Evolutionary conservation across 1,140 invertebrate species (phyloP), one percentile per base, ranked within the genome.

Genomic region (Cotesia vestalis): DNA sequence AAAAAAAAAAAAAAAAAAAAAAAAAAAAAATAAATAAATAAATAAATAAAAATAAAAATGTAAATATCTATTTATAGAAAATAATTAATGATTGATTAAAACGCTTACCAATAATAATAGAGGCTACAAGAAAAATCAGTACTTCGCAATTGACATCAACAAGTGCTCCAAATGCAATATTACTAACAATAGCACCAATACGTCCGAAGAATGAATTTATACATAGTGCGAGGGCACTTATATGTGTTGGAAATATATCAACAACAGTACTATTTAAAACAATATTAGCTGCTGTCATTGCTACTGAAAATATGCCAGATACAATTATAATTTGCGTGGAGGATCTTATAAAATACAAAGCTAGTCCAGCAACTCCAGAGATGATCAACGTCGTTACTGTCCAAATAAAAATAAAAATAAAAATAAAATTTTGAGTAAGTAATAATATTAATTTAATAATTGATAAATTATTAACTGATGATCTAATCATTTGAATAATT

Each of bases 201-300:
- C 89, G 84, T 9, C 89, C 89, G n/a, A 85, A 80, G 63, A 83
- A 86, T 17, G 88, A 86, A 27, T 85, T 84, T 57, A 89, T 78
- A 71, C 88, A 89, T 14, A 90, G 83, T 1, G 88, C 88, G 51
- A 89, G 83, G 4, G 86, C 88, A 66, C 84, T 84, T 73, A 90
- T 81, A 34, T 82, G 81, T 3, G 88, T 88, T 3, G 89, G 89
- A 78, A 89, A 90, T 40, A 89, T 83, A 74, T 90, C 89, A 35
- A 90, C 88, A 8, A 88, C 84, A 14, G 90, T 80, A 73, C 89
- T 86, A 38, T 88, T 85, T 5, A 90, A 79, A 4, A 88, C 86
- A 69, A 90, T 88, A 79, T 90, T 90, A 4, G 86, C 88, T 38
- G 89, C 90, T 11, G 88, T 85, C 78, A 89, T 88, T 12, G 84